Conservation (phyloP, 1,140 invertebrate genomes). For the Zaprionus tsacasi region DNA sequence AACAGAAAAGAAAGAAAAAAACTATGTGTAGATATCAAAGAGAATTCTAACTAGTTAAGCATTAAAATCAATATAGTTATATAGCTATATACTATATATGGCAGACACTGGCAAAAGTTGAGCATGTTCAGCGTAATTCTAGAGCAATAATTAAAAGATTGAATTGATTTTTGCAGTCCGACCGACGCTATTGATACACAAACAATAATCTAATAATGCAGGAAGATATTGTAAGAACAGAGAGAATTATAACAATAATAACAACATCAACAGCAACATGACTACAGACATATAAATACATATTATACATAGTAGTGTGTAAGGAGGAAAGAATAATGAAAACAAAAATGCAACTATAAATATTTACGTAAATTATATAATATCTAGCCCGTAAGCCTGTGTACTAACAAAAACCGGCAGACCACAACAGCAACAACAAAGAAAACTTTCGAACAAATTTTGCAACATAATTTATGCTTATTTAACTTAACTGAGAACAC, state of each 20-base stretch:
- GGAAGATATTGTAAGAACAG: background rate
- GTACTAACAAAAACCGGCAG: conserved; percentile 90
- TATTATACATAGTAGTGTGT: conserved; percentile 49
- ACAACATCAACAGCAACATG: conserved; percentile 31
- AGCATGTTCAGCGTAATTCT: conserved; percentile 20
- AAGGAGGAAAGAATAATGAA: conserved; percentile 50
- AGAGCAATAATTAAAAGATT: conserved; percentile 67
- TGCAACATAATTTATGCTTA: conserved; percentile 92
- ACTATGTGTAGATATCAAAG: conserved; percentile 43
- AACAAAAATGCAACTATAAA: conserved; percentile 54
- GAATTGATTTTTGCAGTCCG: conserved; percentile 42
- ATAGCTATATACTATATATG: conserved; percentile 22
- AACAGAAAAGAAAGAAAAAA: conserved; percentile 23
- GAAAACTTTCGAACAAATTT: conserved; percentile 96
- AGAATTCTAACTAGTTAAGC: conserved; percentile 48
- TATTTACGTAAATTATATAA: conserved; percentile 81
- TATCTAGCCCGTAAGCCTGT: conserved; percentile 88
- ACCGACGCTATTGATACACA: conserved; percentile 35
- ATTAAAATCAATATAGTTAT: conserved; percentile 14
- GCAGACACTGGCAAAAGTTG: background rate
- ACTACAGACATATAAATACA: conserved; percentile 46
- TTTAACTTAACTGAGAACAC: conserved; percentile 91
- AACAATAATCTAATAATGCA: conserved; percentile 44
- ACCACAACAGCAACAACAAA: conserved; percentile 88
- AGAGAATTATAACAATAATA: conserved; percentile 34